Evolutionary conservation across 2,797 vertebrate genomes (phyloP), one percentile per base, ranked within the genome.

Genomic region (Peromyscus eremicus): DNA sequence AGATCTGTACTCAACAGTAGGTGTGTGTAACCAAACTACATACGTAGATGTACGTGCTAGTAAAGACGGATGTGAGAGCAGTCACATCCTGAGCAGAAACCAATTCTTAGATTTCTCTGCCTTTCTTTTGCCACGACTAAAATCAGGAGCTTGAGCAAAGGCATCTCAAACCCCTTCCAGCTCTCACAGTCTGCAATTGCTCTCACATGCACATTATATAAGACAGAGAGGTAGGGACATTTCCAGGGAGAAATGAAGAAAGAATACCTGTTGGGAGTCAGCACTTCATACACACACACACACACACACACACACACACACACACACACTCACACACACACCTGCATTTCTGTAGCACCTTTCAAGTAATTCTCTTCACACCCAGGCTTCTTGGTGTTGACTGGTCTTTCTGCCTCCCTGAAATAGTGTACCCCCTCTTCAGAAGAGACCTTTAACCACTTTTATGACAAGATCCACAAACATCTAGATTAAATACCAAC

Each of bases 81-180:
- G 80, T 70, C 29, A n/a, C n/a, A n/a, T n/a, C 14, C 17, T n/a
- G 21, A 71, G 43, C 60, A 27, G 11, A 27, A 40, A 60, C 21
- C 40, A 37, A 37, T 32, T 21, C 32, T n/a, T 91, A n/a, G 34
- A 62, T 79, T 96, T 46, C 46, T 90, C 84, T 55, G 37, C 29
- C 14, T 91, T 91, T 92, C 19, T 57, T 92, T 95, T 79, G 52
- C 86, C 71, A 25, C n/a, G 11, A 68, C 37, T 89, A 71, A 84
- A 96, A 85, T 80, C 55, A 87, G 37, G 37, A 80, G 52, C 21
- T 87, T 89, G 76, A 93, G 79, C 23, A 66, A 60, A 82, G 11
- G 70, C 52, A 25, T 25, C 46, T 62, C 62, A 71, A 40, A 40
- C 13, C 19, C 91, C 46, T 75, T 76, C 52, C 40, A 92, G 73